These are phyloP conservation scores for Probosciger aterrimus DNA, from an alignment of 2,113 vertebrate species.

Conservation along the genomic window DNA sequence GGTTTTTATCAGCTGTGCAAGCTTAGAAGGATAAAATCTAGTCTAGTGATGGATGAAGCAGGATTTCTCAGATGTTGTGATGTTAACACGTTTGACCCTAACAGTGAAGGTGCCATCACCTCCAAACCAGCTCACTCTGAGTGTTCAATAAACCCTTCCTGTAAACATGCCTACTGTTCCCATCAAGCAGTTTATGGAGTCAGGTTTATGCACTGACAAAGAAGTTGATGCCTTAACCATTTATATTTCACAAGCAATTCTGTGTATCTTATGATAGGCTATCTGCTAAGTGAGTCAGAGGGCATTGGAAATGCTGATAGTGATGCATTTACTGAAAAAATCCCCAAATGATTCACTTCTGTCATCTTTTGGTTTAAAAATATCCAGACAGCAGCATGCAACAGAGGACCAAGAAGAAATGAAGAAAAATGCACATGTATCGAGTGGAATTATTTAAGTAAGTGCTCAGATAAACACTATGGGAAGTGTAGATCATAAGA, in stretches of 20 bases:
- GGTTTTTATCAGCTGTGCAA: not conserved
- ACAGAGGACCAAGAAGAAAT: not conserved
- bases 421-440: not conserved
- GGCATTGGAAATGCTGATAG: slow-evolving; percentile 19
- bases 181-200: not conserved
- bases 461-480: not conserved
- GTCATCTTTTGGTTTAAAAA: slow-evolving; percentile 27
- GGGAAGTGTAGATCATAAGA: not conserved
- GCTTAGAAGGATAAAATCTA: not conserved
- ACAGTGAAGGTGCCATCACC: not conserved
- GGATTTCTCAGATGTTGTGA: not conserved
- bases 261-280: not conserved
- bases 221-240: not conserved
- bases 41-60: not conserved
- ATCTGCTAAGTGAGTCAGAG: slow-evolving; percentile 16
- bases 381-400: slow-evolving; percentile 4
- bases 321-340: slow-evolving; percentile 6
- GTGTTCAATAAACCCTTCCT: not conserved
- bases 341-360: slow-evolving; percentile 38
- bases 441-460: not conserved
- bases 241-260: not conserved
- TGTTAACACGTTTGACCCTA: not conserved
- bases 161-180: not conserved
- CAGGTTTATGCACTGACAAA: not conserved
- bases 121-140: not conserved